Conservation (phyloP, 2,113 vertebrate species). For the Hyla sarda region DNA sequence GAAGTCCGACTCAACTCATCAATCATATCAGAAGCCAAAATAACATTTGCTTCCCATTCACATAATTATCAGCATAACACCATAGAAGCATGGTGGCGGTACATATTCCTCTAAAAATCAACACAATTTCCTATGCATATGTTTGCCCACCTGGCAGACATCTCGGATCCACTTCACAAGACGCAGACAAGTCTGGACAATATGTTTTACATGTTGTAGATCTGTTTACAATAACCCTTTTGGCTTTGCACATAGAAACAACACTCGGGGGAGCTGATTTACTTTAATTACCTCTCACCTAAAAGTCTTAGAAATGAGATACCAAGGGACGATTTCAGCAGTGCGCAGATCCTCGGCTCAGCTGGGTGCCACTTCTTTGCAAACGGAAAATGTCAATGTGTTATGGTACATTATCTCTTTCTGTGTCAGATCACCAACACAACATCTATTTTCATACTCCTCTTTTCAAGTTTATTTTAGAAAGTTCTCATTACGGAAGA, state of each 20-base stretch:
- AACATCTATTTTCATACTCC: not conserved
- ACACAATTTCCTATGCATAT: not conserved
- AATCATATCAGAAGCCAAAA: not conserved
- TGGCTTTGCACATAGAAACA: not conserved
- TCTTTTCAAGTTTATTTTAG: not conserved
- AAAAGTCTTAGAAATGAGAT: constrained; percentile 33
- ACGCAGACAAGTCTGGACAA: constrained; percentile 19
- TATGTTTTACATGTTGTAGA: constrained; percentile 46
- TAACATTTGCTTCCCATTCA: constrained; percentile 4
- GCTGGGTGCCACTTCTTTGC: not conserved
- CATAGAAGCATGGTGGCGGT: not conserved
- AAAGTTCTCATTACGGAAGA: constrained; percentile 13
- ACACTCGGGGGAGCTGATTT: constrained; percentile 25
- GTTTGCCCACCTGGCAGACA: not conserved
- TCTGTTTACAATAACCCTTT: constrained; percentile 33
- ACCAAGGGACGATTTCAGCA: constrained; percentile 5
- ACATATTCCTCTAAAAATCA: not conserved
- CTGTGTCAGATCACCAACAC: not conserved
- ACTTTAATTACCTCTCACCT: constrained; percentile 49
- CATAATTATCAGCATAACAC: not conserved
- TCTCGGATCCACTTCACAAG: not conserved
- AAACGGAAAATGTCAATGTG: not conserved
- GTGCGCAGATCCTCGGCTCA: not conserved
- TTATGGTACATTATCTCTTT: not conserved
- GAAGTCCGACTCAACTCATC: not conserved